These are phyloP conservation scores for Spheniscus humboldti DNA, from an alignment of 2,797 vertebrate genomes.

Conservation along the genomic window DNA sequence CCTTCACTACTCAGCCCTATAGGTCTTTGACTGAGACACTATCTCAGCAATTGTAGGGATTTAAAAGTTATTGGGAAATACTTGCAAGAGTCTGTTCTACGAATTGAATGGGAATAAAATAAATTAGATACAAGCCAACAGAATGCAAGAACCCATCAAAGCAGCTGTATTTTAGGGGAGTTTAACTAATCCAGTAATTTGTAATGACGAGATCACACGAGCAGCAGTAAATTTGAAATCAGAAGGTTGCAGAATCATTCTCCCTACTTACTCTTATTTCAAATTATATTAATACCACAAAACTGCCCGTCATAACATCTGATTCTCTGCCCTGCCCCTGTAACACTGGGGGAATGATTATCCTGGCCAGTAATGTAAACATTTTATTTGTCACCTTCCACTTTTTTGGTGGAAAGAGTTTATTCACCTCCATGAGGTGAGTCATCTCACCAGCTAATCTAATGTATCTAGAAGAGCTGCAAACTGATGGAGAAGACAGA, in stretches of 20 bases:
- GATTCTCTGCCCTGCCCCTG: neutral
- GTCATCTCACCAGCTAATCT: neutral
- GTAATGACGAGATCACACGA: neutral
- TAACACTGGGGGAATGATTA: neutral
- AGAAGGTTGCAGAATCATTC: neutral
- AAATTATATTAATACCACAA: neutral
- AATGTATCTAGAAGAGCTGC: neutral
- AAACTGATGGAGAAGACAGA: neutral
- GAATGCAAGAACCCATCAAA: conserved; percentile 31
- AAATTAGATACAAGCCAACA: conserved; percentile 12
- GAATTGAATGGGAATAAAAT: conserved; percentile 48
- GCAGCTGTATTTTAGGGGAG: conserved; percentile 13
- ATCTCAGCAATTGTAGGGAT: conserved; percentile 64
- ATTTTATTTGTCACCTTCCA: neutral
- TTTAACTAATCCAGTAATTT: neutral
- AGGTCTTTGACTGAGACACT: conserved; percentile 68
- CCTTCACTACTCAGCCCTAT: conserved; percentile 69
- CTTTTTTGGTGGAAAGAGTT: neutral
- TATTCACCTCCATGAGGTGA: neutral
- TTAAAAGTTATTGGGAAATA: conserved; percentile 56
- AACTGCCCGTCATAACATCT: neutral
- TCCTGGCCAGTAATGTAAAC: neutral
- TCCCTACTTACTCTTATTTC: neutral
- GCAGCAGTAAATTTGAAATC: neutral
- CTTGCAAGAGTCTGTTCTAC: conserved; percentile 29